These are phyloP conservation scores for Eira barbara DNA, from an alignment of 2,113 vertebrate genomes.

Conservation along the genomic window DNA sequence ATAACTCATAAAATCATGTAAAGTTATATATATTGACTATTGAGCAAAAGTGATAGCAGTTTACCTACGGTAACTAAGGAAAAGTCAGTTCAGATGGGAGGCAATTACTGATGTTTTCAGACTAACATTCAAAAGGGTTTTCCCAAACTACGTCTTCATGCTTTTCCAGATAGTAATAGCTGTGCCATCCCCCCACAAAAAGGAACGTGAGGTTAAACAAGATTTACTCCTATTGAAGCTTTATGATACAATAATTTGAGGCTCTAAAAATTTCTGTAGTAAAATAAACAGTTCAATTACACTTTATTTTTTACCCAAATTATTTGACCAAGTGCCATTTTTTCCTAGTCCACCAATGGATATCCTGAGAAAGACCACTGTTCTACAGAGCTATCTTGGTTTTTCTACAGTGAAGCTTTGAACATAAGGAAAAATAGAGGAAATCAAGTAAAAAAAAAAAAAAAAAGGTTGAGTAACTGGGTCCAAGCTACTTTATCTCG, in stretches of 20 bases:
- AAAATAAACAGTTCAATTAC: neutral
- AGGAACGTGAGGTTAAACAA: neutral
- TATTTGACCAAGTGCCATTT: neutral
- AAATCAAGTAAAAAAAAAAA: neutral
- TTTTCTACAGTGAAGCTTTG: neutral
- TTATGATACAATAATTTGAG: neutral
- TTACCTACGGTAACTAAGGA: neutral
- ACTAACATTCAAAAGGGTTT: neutral
- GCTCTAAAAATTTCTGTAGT: neutral
- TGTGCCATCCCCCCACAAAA: neutral
- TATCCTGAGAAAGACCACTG: neutral
- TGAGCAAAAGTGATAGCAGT: neutral
- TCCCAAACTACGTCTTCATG: neutral
- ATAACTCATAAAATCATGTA: neutral
- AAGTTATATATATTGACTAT: neutral
- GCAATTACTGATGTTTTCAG: neutral
- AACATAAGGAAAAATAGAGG: neutral
- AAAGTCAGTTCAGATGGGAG: neutral
- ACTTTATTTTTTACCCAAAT: neutral
- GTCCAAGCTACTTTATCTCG: neutral
- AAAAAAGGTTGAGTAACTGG: neutral
- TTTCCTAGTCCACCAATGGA: neutral
- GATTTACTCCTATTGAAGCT: neutral
- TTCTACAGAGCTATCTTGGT: neutral
- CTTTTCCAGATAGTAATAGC: neutral